Evolutionary conservation across 2,113 vertebrate genomes (phyloP).

Genomic region (Lagopus muta): DNA sequence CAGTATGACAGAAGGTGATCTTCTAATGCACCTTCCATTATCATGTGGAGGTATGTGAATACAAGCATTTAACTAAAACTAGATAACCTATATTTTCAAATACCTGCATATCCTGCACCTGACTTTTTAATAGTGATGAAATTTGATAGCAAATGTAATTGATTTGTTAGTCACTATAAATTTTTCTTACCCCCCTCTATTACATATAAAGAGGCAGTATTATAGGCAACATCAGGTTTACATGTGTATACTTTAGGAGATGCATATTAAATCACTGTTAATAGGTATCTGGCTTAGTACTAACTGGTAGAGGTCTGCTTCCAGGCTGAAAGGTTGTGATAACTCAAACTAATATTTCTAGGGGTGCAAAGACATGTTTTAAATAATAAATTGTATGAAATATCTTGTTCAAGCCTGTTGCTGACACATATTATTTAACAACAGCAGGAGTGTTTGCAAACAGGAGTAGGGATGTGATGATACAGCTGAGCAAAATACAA

Average conservation of each 20-base stretch:
- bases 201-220: not conserved
- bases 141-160: not conserved
- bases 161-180: not conserved
- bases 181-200: not conserved
- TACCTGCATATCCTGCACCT: not conserved
- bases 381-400: slow-evolving; percentile 34
- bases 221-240: not conserved
- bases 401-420: slow-evolving; percentile 22
- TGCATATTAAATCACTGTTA: not conserved
- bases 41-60: not conserved
- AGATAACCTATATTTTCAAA: not conserved
- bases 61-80: not conserved
- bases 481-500: slow-evolving; percentile 45
- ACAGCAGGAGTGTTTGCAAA: slow-evolving; percentile 63
- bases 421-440: slow-evolving; percentile 33
- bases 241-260: not conserved
- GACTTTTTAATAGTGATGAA: not conserved
- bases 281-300: not conserved
- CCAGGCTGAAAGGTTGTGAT: not conserved
- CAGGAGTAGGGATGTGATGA: slow-evolving; percentile 23
- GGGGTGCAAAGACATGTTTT: slow-evolving; percentile 10
- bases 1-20: not conserved
- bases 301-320: not conserved
- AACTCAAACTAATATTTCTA: slow-evolving; percentile 3
- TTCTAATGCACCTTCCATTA: not conserved